Base-by-base conservation (phyloP, 1,140 invertebrate genomes). In the Daktulosphaira vitifoliae region DNA sequence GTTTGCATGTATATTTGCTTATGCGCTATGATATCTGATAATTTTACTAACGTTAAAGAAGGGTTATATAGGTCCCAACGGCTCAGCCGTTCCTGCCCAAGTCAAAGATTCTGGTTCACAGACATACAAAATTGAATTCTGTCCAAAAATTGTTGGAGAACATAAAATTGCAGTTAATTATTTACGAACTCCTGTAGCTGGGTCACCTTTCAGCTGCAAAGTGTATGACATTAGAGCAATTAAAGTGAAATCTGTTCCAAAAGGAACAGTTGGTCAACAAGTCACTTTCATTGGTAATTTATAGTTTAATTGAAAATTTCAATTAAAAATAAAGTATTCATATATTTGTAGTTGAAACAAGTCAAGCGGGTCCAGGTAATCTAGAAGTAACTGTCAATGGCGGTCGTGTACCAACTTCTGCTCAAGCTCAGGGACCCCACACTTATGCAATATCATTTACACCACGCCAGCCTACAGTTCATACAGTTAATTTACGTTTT, bases 371-470 rank as follows among this genome's bases (percentile, higher is more conserved):
- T 25, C 92, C 84, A 26, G 96, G 96, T 9, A 97, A 97, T 76
- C 76, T 99, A 46, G 96, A 98, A 76, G 94, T 98, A 26, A 94
- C 92, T 0, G 94, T 99, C 2, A 96, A 96, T 71, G 91, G 92
- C 44, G 96, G 95, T 0, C 84, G 91, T 67, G 92, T 96, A 25
- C 92, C 94, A 1, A 98, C 94, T 7, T 92, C 91, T 33, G 94
- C 96, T 8, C 89, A 94, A 74, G 89, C 92, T 15, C 88, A 97
- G 73, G 92, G 92, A 44, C 87, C 92, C 25, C 93, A 96, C 72
- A 90, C 90, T 0, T 99, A 98, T 75, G 95, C 96, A 42, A 97
- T 99, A 68, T 92, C 91, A 8, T 99, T 98, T 75, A 93, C 91
- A 13, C 96, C 95, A 1, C 81, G 89, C 49, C 91, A 96, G 74